A percentile compares a stretch with the other conserved stretches of the same genome.
phyloP scores from a whole-genome alignment of 2,797 vertebrate species.

The Sebastes vulpes region DNA sequence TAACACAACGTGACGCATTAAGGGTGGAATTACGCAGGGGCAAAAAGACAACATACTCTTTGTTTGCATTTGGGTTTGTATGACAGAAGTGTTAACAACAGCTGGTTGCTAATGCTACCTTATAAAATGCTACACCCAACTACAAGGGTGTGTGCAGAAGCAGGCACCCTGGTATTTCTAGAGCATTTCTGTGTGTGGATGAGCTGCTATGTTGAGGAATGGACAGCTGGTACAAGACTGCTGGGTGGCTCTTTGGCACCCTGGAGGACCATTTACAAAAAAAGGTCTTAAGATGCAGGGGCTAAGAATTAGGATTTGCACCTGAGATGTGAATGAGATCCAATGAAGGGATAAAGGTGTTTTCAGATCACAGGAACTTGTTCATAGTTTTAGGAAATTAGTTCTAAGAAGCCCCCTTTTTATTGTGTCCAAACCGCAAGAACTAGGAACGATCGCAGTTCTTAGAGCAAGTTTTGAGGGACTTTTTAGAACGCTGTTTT shows the following conservation, averaged over 20 bases:
- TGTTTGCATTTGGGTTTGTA: slow-evolving; percentile 10
- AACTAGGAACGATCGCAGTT: too few species aligned
- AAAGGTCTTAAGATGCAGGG: neutral
- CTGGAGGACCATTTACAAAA: neutral
- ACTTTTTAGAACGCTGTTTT: too few species aligned
- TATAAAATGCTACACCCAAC: neutral
- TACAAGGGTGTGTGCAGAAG: neutral
- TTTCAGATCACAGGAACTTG: too few species aligned
- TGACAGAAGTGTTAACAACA: slow-evolving; percentile 4
- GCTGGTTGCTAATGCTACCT: slow-evolving; percentile 8
- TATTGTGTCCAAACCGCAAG: too few species aligned
- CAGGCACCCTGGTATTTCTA: slow-evolving; percentile 18
- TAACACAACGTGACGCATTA: slow-evolving; percentile 41
- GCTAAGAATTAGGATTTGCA: slow-evolving; percentile 16
- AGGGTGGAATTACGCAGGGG: slow-evolving; percentile 1
- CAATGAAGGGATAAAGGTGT: neutral
- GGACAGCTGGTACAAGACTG: slow-evolving; percentile 59
- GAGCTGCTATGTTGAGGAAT: slow-evolving; percentile 17
- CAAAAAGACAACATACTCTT: slow-evolving; percentile 5
- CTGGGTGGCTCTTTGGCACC: slow-evolving; percentile 4
- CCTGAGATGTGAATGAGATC: neutral
- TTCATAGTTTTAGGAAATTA: too few species aligned
- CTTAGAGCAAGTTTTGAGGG: too few species aligned
- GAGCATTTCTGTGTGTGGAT: slow-evolving; percentile 8
- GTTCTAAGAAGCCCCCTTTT: too few species aligned